These are phyloP conservation scores for Cladorhizidae sp. DNA, from an alignment of 37 sponge, comb jelly and placozoan genomes.

Conservation along the genomic window DNA sequence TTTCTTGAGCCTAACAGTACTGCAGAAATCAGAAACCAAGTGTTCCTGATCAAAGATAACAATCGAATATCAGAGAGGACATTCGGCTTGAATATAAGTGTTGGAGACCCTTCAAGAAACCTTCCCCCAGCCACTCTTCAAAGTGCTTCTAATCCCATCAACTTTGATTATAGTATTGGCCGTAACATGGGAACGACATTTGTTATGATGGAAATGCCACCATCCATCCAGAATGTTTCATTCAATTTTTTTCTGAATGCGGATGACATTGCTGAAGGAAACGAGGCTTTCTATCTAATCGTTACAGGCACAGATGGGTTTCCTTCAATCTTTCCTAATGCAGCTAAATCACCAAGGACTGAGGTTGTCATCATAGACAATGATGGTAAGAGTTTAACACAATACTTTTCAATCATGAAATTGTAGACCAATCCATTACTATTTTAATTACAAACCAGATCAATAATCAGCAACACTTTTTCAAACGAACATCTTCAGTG, in stretches of 20 bases:
- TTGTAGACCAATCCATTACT: neutral
- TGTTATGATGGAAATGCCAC: neutral
- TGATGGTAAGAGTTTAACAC: neutral
- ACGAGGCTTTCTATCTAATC: neutral
- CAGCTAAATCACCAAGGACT: neutral
- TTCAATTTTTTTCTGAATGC: neutral
- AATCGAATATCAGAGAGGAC: conserved; percentile 6
- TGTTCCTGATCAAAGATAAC: conserved; percentile 2
- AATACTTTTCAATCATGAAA: neutral
- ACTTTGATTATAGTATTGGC: neutral
- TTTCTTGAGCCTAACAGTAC: neutral
- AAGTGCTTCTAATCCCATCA: neutral
- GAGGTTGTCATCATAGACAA: neutral
- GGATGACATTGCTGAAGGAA: conserved; percentile 8
- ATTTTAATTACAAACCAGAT: no score
- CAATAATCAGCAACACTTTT: no score
- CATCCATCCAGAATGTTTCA: neutral
- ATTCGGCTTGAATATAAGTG: neutral
- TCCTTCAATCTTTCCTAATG: neutral
- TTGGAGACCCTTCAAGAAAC: neutral
- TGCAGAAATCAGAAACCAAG: neutral
- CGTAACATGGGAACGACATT: neutral
- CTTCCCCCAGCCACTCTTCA: neutral
- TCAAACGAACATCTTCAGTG: no score
- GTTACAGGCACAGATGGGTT: neutral